phyloP scores from a whole-genome alignment of 2,888 invertebrate species.

The Latrodectus elegans region DNA sequence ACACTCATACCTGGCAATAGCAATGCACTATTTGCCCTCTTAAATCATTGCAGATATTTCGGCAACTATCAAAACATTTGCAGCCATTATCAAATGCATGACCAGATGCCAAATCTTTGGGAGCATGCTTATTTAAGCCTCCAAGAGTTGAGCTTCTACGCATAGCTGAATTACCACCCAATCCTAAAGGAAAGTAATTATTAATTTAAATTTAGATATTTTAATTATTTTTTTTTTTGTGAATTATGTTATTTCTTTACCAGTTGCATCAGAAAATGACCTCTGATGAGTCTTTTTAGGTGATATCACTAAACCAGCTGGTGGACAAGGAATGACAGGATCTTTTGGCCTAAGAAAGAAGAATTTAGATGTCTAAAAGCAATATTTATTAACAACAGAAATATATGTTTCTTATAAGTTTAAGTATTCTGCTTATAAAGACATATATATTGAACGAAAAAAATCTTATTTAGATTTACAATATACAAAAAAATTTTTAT shows the following conservation, averaged over 20 bases:
- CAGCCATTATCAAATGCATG: slow-evolving; percentile 98
- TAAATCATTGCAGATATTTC: slow-evolving; percentile 85
- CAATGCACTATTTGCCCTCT: slow-evolving; percentile 86
- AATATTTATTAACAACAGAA: too few species aligned
- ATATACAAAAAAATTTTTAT: too few species aligned
- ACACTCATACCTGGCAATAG: slow-evolving; percentile 81
- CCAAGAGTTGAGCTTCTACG: slow-evolving; percentile 43
- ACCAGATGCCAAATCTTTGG: slow-evolving; percentile 94
- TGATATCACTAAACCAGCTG: slow-evolving; percentile 72
- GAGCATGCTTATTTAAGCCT: slow-evolving; percentile 71
- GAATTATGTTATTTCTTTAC: slow-evolving; percentile 75
- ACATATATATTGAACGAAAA: too few species aligned
- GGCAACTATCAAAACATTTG: slow-evolving; percentile 89
- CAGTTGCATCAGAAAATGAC: slow-evolving; percentile 84
- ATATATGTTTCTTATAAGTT: too few species aligned
- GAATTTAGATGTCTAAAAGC: neutral
- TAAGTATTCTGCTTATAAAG: too few species aligned
- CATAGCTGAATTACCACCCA: slow-evolving; percentile 51
- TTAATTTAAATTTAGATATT: neutral
- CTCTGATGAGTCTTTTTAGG: slow-evolving; percentile 87
- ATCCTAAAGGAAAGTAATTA: slow-evolving; percentile 23
- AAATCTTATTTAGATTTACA: too few species aligned
- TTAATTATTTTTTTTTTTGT: too few species aligned
- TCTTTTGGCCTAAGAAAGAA: slow-evolving; percentile 49
- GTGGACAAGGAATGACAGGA: slow-evolving; percentile 30